Evolutionary conservation across 2,888 invertebrate genomes (phyloP).

Genomic region (Clivina fossor): DNA sequence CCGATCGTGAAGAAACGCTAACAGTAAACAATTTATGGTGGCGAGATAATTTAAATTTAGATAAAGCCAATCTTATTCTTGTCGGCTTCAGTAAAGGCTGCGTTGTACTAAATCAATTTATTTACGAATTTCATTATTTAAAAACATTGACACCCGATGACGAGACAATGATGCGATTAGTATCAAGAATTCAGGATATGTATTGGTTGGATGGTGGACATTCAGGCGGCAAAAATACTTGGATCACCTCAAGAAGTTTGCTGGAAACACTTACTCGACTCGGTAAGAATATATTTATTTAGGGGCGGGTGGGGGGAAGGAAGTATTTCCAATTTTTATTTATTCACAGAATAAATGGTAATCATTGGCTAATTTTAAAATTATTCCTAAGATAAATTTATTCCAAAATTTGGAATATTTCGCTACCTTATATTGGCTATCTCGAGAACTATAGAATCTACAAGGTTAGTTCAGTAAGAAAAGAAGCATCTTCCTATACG

Average conservation of each 20-base stretch:
- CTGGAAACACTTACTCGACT: slow-evolving; percentile 72
- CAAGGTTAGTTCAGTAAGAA: too few relatives aligned
- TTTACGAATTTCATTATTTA: slow-evolving; percentile 80
- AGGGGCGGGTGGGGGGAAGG: too few relatives aligned
- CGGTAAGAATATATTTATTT: slow-evolving; percentile 56
- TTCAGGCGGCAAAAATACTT: slow-evolving; percentile 83
- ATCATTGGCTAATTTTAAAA: too few relatives aligned
- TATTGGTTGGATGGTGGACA: slow-evolving; percentile 93
- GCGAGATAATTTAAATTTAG: slow-evolving; percentile 60
- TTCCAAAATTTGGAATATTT: too few relatives aligned
- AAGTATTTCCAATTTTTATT: too few relatives aligned
- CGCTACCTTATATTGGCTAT: too few relatives aligned
- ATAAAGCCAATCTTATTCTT: slow-evolving; percentile 63
- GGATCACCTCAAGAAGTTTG: slow-evolving; percentile 77
- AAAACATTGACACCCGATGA: slow-evolving; percentile 66
- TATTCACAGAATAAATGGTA: too few relatives aligned
- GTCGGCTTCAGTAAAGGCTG: slow-evolving; percentile 93
- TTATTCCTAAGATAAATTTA: too few relatives aligned
- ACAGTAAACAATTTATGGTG: slow-evolving; percentile 59
- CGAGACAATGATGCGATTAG: slow-evolving; percentile 63
- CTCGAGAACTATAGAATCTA: too few relatives aligned
- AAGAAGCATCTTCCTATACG: too few relatives aligned
- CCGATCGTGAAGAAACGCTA: slow-evolving; percentile 24
- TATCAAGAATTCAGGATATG: slow-evolving; percentile 72
- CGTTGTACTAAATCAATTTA: slow-evolving; percentile 87